A percentile compares a stretch with the other conserved stretches of the same genome.
Evolutionary conservation across 2,797 vertebrate genomes (phyloP).

Genomic region (Onychomys leucogaster): DNA sequence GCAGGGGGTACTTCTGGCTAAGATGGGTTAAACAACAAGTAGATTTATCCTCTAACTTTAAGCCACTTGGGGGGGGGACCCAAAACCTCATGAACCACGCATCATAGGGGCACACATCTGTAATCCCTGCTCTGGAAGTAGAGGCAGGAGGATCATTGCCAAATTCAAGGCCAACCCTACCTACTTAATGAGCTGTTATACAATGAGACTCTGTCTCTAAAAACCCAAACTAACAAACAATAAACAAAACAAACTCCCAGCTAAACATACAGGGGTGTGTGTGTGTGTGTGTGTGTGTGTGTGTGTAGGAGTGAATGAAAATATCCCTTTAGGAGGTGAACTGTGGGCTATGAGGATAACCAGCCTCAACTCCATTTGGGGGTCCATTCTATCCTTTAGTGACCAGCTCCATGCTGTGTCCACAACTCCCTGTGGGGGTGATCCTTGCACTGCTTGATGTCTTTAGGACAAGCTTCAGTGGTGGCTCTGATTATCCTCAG

Average conservation of each 20-base stretch:
- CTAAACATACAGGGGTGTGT: neutral
- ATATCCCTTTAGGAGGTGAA: neutral
- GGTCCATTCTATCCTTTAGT: too few species aligned
- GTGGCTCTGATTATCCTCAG: too few species aligned
- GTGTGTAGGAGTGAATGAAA: neutral
- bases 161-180: neutral
- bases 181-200: neutral
- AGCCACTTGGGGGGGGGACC: neutral
- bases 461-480: accelerated
- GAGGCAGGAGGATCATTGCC: neutral
- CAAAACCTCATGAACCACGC: neutral
- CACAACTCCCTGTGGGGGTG: neutral
- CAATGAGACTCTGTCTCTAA: neutral
- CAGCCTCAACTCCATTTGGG: too few species aligned
- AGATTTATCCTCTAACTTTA: neutral
- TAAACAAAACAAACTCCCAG: neutral
- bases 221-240: neutral
- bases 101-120: neutral
- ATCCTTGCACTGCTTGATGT: neutral
- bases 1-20: neutral
- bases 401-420: neutral
- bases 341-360: neutral
- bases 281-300: neutral
- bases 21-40: neutral
- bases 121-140: neutral